Conservation (phyloP, 2,888 invertebrate genomes). For the Metacarcinus magister region DNA sequence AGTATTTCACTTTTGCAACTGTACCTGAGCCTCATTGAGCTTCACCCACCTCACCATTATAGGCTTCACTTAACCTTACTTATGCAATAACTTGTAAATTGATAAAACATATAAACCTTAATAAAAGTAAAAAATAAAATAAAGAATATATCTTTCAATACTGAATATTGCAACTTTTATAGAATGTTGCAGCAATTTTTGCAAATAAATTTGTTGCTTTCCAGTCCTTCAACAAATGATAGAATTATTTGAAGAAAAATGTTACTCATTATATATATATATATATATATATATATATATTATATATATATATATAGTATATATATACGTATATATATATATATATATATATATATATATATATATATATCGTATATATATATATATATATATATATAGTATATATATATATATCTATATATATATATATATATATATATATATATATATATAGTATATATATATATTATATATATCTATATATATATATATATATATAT, state of each 20-base stretch:
- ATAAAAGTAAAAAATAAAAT: not conserved
- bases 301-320: no score
- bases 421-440: not conserved
- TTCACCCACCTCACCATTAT: not conserved
- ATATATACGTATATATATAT: no score
- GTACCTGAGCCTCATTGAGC: slow-evolving; percentile 31
- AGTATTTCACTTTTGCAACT: not conserved
- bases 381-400: not conserved
- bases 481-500: not conserved
- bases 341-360: not conserved
- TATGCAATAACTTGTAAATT: not conserved
- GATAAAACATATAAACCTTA: not conserved
- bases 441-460: not conserved
- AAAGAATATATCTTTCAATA: not conserved
- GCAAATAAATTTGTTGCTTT: not conserved
- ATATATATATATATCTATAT: not conserved
- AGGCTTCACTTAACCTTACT: not conserved
- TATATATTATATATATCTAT: not conserved
- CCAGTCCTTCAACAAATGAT: not conserved
- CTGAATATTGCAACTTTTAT: not conserved
- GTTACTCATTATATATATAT: not conserved
- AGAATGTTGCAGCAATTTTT: not conserved
- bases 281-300: not conserved
- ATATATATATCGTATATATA: not conserved
- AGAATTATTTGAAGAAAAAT: not conserved